Percentiles rank a stretch among this genome's conserved stretches.
phyloP scores from a whole-genome alignment of 2,797 vertebrate genomes.

The Pachyuromys duprasi region DNA sequence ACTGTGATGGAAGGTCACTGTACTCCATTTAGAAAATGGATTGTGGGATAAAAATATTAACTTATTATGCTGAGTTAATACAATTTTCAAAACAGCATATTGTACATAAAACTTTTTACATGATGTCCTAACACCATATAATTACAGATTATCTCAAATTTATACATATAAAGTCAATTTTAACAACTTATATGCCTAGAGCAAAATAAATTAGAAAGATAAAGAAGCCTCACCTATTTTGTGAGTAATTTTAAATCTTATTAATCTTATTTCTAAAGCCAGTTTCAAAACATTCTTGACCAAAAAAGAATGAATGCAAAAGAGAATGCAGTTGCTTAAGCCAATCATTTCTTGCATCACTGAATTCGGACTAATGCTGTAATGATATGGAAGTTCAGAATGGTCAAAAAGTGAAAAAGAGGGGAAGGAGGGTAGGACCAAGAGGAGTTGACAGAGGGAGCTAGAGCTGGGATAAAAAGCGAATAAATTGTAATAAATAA shows the following conservation, averaged over 20 bases:
- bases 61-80: constrained; percentile 58
- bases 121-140: background rate
- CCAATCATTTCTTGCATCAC: background rate
- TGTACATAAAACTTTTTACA: background rate
- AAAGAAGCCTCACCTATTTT: background rate
- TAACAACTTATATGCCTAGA: background rate
- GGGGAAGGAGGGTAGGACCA: too few species aligned
- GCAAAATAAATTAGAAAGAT: background rate
- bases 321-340: background rate
- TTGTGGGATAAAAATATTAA: constrained; percentile 7
- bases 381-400: background rate
- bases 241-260: background rate
- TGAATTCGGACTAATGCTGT: background rate
- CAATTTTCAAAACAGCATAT: constrained; percentile 44
- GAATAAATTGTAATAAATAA: too few species aligned
- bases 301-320: background rate
- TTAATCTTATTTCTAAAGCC: background rate
- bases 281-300: background rate
- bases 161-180: background rate
- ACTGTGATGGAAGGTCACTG: background rate
- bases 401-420: background rate
- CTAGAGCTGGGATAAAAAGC: too few species aligned
- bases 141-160: constrained; percentile 37
- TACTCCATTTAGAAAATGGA: constrained; percentile 72
- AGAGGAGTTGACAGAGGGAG: too few species aligned